Base-by-base conservation (phyloP, 2,888 invertebrate species). In the Tetranychus truncatus region DNA sequence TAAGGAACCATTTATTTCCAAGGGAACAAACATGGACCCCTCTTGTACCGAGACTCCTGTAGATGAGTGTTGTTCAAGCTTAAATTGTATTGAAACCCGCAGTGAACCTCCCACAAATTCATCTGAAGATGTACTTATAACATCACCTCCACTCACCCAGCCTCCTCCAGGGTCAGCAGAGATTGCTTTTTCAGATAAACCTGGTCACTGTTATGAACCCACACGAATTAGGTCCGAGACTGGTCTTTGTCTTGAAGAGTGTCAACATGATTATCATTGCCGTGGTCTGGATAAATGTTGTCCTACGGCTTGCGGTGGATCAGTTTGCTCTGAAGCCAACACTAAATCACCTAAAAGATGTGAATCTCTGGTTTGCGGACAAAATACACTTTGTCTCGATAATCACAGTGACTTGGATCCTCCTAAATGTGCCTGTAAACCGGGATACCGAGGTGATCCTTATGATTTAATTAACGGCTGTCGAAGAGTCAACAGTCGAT, bases 381-480 rank as follows among this genome's bases (percentile, higher is more conserved):
- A 79, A 65, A 81, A 81, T 78, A 80, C 81, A 18, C 76, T 78
- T 24, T 81, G 81, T 76, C 76, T 78, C 9, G 76, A 76, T 7
- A 80, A 79, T 20, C 66, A 65, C 24, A 72, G 72, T 46, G 76
- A 76, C 15, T 66, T 46, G 15, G 20, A 75, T 3, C 72, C 72
- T 15, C 75, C 75, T 21, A 71, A 75, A 72, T 81, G 81, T 75
- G 79, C 79, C n/a, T 81, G 81, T 76, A 78, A 79, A 44, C 80
- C 80, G n/a, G 80, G 80, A 65, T 80, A 77, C 74, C 76, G 78
- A 71, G 80, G 80, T 45, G 79, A 80, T 75, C 80, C 80, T 11
- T 79, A 80, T 66, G 79, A 81, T 76, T 78, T 77, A 24, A 67
- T 74, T 18, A 76, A 75, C 66, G 81, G 81, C 66, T 81, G 81